phyloP scores from a whole-genome alignment of 2,888 invertebrate species.

The Mythimna loreyi region DNA sequence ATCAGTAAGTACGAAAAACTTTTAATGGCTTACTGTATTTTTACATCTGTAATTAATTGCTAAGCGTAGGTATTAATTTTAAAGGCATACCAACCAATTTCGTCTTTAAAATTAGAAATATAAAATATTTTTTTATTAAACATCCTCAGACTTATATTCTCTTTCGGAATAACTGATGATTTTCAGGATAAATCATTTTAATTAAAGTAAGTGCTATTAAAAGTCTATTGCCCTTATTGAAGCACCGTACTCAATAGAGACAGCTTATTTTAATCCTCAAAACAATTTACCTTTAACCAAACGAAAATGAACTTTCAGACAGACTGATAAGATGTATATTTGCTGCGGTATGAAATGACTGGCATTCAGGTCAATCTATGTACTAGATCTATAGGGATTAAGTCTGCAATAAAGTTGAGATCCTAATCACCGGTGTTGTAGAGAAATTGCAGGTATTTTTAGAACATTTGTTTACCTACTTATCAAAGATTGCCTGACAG shows the following conservation, averaged over 20 bases:
- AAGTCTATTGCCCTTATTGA: constrained; percentile 18
- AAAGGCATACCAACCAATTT: background rate
- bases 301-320: constrained; percentile 13
- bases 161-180: too few relatives aligned
- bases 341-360: background rate
- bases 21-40: background rate
- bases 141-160: too few relatives aligned
- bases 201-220: constrained; percentile 12
- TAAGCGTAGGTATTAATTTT: background rate
- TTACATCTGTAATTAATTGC: background rate
- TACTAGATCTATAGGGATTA: constrained; percentile 58
- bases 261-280: constrained; percentile 31
- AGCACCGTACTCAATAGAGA: constrained; percentile 14
- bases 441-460: constrained; percentile 22
- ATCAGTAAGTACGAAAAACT: too few relatives aligned
- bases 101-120: constrained; percentile 3
- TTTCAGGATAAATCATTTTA: background rate
- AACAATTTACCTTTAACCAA: background rate
- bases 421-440: constrained; percentile 26
- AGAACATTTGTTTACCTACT: background rate
- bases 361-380: constrained; percentile 46
- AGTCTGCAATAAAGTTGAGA: constrained; percentile 61
- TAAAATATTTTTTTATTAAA: too few relatives aligned
- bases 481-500: background rate
- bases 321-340: background rate